phyloP scores from a whole-genome alignment of 2,113 vertebrate species.

The Heloderma charlesbogerti region DNA sequence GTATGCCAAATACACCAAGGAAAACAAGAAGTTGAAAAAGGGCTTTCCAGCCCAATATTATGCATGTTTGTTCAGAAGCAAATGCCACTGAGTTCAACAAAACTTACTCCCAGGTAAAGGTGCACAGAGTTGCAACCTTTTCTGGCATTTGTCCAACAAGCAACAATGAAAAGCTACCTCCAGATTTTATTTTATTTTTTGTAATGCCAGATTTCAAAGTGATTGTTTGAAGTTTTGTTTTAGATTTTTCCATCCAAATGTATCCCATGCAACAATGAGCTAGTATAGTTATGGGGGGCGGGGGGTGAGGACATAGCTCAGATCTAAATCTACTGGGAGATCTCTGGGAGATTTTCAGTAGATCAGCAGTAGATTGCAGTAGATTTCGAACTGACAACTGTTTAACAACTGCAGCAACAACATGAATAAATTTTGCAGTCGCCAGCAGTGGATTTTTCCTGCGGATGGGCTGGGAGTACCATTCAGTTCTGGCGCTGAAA shows the following conservation, averaged over 20 bases:
- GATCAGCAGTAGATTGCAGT: no score
- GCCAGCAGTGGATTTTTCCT: no score
- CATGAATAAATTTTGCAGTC: no score
- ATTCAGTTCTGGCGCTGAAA: no score
- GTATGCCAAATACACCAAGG: neutral
- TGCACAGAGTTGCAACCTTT: neutral
- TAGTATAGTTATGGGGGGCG: no score
- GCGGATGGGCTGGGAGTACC: no score
- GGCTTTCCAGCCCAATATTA: neutral
- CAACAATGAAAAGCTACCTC: neutral
- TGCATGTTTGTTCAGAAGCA: neutral
- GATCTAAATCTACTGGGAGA: neutral
- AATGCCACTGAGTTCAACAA: neutral
- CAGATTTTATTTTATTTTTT: neutral
- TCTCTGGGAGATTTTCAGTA: neutral
- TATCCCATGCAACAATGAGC: no score
- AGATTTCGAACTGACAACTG: no score
- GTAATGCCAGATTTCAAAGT: neutral
- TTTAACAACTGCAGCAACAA: no score
- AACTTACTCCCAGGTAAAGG: neutral
- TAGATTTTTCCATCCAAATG: neutral
- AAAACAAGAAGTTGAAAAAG: neutral
- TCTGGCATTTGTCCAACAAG: neutral
- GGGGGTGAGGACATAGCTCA: no score
- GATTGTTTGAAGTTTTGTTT: neutral